Evolutionary conservation across 2,888 invertebrate genomes (phyloP).

Genomic region (Carpatolechia fugitivella): DNA sequence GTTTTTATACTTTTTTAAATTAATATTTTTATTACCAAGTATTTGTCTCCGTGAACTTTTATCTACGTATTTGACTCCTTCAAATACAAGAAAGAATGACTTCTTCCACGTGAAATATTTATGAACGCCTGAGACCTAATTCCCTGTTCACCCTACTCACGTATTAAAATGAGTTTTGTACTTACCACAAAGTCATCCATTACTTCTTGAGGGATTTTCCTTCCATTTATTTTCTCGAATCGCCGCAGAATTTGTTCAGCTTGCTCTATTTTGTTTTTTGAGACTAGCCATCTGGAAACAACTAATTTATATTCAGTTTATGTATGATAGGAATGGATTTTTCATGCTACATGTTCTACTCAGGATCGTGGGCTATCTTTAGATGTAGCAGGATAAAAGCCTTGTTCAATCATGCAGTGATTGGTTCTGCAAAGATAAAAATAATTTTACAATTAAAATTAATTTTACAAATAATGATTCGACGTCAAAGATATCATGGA

Average conservation of each 20-base stretch:
- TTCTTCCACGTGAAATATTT: background rate
- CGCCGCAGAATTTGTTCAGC: conserved; percentile 46
- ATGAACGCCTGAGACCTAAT: background rate
- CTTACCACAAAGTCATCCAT: conserved; percentile 54
- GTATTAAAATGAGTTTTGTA: conserved; percentile 17
- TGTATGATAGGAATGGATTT: too few relatives aligned
- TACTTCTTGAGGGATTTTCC: conserved; percentile 46
- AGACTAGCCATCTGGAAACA: conserved; percentile 46
- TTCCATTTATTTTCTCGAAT: conserved; percentile 52
- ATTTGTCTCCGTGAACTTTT: too few relatives aligned
- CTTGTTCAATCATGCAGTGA: too few relatives aligned
- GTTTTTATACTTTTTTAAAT: too few relatives aligned
- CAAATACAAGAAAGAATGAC: background rate
- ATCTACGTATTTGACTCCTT: too few relatives aligned
- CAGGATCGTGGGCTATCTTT: background rate
- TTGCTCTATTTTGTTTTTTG: conserved; percentile 42
- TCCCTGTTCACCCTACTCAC: conserved; percentile 14
- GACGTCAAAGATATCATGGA: too few relatives aligned
- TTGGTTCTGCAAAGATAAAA: too few relatives aligned
- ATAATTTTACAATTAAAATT: too few relatives aligned
- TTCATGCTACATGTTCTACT: background rate
- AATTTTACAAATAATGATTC: too few relatives aligned
- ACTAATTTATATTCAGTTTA: too few relatives aligned
- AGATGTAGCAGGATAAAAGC: background rate
- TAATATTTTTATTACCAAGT: too few relatives aligned